A percentile compares a stretch with the other conserved stretches of the same genome.
phyloP scores from a whole-genome alignment of 2,888 invertebrate genomes.

The Conus canariensis region DNA sequence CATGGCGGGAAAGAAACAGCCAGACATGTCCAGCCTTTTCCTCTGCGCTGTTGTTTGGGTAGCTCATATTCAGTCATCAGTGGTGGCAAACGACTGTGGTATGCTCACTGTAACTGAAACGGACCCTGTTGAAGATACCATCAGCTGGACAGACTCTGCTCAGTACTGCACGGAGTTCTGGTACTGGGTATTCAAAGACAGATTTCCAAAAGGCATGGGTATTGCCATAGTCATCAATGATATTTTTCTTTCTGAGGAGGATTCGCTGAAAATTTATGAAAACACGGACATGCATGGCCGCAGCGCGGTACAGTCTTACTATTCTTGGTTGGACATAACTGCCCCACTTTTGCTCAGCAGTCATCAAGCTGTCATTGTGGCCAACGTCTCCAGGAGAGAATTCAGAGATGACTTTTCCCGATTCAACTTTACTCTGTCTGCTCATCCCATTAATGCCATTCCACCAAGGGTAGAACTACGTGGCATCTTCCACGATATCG shows the following conservation, averaged over 20 bases:
- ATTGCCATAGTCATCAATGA: neutral
- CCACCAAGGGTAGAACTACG: neutral
- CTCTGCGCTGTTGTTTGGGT: neutral
- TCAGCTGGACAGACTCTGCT: neutral
- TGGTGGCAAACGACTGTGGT: neutral
- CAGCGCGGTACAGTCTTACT: neutral
- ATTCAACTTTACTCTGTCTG: constrained; percentile 3
- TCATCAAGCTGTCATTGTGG: neutral
- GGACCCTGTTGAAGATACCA: neutral
- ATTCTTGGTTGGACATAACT: neutral
- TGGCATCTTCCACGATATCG: neutral
- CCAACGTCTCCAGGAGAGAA: no score
- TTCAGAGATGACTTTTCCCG: neutral
- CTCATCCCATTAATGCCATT: neutral
- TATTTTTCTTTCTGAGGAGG: neutral
- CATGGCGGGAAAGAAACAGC: neutral
- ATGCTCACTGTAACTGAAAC: neutral
- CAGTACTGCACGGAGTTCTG: constrained; percentile 4
- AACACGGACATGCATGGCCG: neutral
- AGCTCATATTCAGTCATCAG: neutral
- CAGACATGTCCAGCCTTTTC: neutral
- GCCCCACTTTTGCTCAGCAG: neutral
- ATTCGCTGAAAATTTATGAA: neutral
- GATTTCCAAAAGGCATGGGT: neutral
- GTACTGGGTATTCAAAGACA: neutral